Percentiles rank a stretch among this genome's conserved stretches.
phyloP scores from a whole-genome alignment of 2,888 invertebrate genomes.

The Drosophila mimica region DNA sequence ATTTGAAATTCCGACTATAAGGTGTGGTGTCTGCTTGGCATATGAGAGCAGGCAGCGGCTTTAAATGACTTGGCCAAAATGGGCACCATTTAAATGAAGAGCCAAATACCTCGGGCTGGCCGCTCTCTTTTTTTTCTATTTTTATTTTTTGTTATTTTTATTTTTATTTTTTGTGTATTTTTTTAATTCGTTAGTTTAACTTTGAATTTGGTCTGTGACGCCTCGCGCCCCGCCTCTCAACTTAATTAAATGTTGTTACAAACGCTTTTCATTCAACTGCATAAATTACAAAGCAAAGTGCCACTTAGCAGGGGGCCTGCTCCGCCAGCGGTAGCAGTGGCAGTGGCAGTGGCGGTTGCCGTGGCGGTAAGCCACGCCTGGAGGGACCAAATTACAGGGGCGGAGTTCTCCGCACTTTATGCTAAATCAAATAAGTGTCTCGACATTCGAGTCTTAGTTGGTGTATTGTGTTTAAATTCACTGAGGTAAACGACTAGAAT shows the following conservation, averaged over 20 bases:
- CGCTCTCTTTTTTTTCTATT: slow-evolving; percentile 9
- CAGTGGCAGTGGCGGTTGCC: slow-evolving; percentile 6
- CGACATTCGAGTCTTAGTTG: slow-evolving; percentile 24
- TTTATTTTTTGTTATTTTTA: slow-evolving; percentile 13
- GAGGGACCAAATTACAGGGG: slow-evolving; percentile 57
- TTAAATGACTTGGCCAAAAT: slow-evolving; percentile 61
- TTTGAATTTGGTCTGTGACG: slow-evolving; percentile 65
- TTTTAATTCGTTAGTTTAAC: slow-evolving; percentile 71
- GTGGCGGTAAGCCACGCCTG: slow-evolving; percentile 32
- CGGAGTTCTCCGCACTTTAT: slow-evolving; percentile 50
- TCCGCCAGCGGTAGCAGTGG: slow-evolving; percentile 10
- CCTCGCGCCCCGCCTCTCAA: slow-evolving; percentile 44
- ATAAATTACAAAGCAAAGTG: slow-evolving; percentile 76
- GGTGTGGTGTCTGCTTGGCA: slow-evolving; percentile 30
- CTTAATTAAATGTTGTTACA: slow-evolving; percentile 77
- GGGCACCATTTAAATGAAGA: slow-evolving; percentile 66
- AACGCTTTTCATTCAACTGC: slow-evolving; percentile 75
- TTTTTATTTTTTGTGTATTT: slow-evolving; percentile 18
- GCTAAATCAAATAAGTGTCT: slow-evolving; percentile 69
- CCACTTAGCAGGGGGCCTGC: slow-evolving; percentile 52
- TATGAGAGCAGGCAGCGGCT: slow-evolving; percentile 29
- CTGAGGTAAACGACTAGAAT: slow-evolving; percentile 41
- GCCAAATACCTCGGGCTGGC: slow-evolving; percentile 46
- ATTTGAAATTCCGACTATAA: slow-evolving; percentile 27
- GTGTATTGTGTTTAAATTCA: slow-evolving; percentile 51